Evolutionary conservation across 2,113 vertebrate species (phyloP).

Genomic region (Periophthalmodon schlosseri): DNA sequence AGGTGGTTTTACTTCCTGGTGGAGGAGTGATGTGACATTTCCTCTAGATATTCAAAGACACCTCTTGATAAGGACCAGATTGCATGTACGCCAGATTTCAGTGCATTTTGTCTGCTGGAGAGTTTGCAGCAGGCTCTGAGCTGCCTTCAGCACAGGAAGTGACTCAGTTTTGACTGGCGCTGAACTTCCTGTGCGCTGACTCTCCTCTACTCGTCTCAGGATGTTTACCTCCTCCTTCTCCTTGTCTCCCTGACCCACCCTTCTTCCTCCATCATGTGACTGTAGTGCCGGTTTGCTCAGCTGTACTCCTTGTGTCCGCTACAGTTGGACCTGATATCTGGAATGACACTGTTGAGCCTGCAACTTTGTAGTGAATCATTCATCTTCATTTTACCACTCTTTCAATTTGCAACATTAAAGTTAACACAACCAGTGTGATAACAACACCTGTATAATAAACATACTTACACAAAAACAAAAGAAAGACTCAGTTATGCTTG

Average conservation of each 20-base stretch:
- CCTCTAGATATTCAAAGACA: background rate
- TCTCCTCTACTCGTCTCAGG: slow-evolving; percentile 63
- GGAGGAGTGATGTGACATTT: slow-evolving; percentile 13
- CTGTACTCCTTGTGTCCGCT: slow-evolving; percentile 22
- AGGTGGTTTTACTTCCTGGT: slow-evolving; percentile 18
- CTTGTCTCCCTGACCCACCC: slow-evolving; percentile 30
- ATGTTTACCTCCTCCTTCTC: slow-evolving; percentile 66
- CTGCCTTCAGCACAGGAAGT: slow-evolving; percentile 70
- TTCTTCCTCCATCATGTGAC: slow-evolving; percentile 30
- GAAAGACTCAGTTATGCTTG: too few relatives aligned
- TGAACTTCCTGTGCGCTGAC: slow-evolving; percentile 70
- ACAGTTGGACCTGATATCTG: slow-evolving; percentile 9
- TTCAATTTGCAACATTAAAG: background rate
- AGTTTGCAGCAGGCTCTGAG: slow-evolving; percentile 40
- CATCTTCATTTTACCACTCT: background rate
- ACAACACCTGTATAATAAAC: too few relatives aligned
- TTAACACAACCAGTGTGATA: too few relatives aligned
- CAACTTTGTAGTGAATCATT: background rate
- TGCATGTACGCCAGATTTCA: background rate
- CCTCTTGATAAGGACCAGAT: background rate
- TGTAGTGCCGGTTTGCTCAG: slow-evolving; percentile 2
- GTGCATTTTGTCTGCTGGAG: slow-evolving; percentile 10
- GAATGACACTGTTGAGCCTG: slow-evolving; percentile 5
- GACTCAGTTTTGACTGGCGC: slow-evolving; percentile 69
- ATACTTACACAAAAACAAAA: too few relatives aligned